Evolutionary conservation across 2,888 invertebrate species (phyloP).

Genomic region (Aleiodes leptofemur): DNA sequence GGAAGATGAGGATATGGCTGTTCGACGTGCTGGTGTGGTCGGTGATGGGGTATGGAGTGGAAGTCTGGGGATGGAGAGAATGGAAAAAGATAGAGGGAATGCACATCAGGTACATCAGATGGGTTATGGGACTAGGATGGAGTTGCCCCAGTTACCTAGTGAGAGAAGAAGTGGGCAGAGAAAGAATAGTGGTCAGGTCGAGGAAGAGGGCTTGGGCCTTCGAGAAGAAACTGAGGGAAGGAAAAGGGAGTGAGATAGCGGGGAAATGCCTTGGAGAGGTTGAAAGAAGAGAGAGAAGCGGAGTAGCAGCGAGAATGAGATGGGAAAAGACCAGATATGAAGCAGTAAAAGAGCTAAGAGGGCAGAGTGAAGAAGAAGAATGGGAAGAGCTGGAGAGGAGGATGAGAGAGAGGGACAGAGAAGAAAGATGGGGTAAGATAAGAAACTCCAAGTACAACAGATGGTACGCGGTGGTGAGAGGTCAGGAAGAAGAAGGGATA

Average conservation of each 20-base stretch:
- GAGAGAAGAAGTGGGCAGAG: too few relatives aligned
- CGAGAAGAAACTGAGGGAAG: too few relatives aligned
- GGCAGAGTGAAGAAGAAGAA: neutral
- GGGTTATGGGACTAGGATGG: constrained; percentile 31
- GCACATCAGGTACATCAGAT: constrained; percentile 39
- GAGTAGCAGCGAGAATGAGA: neutral
- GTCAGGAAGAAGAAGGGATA: too few relatives aligned
- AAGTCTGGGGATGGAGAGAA: constrained; percentile 50
- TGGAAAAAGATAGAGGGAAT: constrained; percentile 13
- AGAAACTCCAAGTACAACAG: too few relatives aligned
- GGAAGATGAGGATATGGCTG: too few relatives aligned
- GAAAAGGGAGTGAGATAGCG: too few relatives aligned
- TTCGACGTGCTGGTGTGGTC: constrained; percentile 35
- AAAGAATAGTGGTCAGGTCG: too few relatives aligned
- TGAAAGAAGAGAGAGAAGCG: constrained; percentile 7
- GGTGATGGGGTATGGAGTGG: constrained; percentile 45
- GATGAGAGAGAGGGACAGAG: too few relatives aligned
- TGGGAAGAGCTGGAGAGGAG: neutral
- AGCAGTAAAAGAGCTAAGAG: neutral
- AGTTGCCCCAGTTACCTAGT: constrained; percentile 36
- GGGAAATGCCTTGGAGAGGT: constrained; percentile 23
- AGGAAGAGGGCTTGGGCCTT: too few relatives aligned
- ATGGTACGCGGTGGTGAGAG: too few relatives aligned
- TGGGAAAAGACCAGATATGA: neutral
- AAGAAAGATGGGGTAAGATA: too few relatives aligned